A percentile compares a stretch with the other conserved stretches of the same genome.
Conservation (phyloP, 2,797 vertebrate species). For the Bradypus variegatus region DNA sequence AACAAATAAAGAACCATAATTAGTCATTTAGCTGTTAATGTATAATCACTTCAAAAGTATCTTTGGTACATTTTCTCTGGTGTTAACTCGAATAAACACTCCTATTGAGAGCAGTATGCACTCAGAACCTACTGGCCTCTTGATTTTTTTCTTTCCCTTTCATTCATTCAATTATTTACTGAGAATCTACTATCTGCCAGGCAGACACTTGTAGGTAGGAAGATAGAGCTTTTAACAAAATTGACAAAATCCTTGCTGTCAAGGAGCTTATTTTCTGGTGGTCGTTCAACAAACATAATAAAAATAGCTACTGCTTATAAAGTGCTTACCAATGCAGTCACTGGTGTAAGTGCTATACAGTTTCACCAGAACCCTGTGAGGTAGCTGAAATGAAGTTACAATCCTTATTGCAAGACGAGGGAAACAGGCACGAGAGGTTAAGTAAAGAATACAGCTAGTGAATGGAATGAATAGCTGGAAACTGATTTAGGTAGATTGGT, state of each 20-base stretch:
- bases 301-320: neutral
- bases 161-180: neutral
- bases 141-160: neutral
- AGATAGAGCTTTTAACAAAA: neutral
- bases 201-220: neutral
- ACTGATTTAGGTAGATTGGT: neutral
- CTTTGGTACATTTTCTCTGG: neutral
- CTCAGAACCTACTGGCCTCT: neutral
- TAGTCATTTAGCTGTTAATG: neutral
- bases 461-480: neutral
- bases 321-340: neutral
- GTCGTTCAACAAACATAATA: neutral
- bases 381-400: neutral
- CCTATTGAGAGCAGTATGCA: neutral
- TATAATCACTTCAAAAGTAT: neutral
- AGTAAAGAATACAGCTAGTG: neutral
- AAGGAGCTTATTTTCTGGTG: neutral
- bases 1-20: neutral
- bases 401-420: neutral
- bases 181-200: neutral
- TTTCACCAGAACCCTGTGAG: neutral
- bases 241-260: neutral
- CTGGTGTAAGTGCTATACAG: neutral
- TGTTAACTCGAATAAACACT: neutral
- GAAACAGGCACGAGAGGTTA: neutral